Conservation (phyloP, 2,113 vertebrate genomes). For the Mystacornis crossleyi region DNA sequence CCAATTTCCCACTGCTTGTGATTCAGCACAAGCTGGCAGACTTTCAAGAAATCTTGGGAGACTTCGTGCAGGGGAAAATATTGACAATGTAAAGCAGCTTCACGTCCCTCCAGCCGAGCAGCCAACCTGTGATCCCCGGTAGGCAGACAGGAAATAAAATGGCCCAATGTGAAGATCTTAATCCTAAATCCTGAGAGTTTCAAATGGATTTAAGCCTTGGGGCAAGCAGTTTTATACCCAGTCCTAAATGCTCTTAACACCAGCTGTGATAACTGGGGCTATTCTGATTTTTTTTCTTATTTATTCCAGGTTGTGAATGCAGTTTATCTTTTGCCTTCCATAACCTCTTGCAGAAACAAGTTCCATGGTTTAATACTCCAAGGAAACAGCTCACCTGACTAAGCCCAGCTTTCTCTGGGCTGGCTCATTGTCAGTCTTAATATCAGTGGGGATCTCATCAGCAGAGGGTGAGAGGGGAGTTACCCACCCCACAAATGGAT, state of each 20-base stretch:
- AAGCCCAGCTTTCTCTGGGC: neutral
- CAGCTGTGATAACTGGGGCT: neutral
- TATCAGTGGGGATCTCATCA: neutral
- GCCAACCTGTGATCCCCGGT: neutral
- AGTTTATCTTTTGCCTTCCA: slow-evolving; percentile 4
- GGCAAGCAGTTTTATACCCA: neutral
- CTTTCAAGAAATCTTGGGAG: neutral
- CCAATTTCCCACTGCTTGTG: neutral
- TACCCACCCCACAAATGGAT: neutral
- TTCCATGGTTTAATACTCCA: neutral
- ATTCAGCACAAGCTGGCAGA: neutral
- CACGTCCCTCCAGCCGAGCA: neutral
- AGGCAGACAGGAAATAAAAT: slow-evolving; percentile 3
- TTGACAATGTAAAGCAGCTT: neutral
- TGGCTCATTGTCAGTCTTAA: neutral
- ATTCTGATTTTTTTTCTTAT: neutral
- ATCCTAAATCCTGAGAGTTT: slow-evolving; percentile 42
- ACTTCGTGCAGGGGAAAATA: neutral
- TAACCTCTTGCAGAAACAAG: neutral
- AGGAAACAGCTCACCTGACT: neutral
- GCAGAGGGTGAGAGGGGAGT: neutral
- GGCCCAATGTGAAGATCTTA: neutral
- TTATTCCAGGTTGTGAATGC: neutral
- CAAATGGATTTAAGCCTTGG: neutral
- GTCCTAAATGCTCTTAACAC: neutral